Conservation (phyloP, 2,113 vertebrate genomes). For the Spilogale gracilis region DNA sequence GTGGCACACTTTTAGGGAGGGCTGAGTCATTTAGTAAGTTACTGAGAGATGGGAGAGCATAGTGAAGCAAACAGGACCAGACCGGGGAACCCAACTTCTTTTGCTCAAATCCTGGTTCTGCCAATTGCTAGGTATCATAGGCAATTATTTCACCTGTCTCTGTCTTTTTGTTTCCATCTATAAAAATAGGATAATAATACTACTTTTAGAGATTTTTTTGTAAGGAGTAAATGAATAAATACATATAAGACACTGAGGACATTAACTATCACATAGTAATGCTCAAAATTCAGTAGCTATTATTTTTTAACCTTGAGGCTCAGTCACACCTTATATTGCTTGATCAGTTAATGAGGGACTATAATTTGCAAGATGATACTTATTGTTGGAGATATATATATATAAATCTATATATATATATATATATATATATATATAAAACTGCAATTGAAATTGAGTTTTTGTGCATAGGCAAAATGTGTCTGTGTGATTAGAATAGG, state of each 20-base stretch:
- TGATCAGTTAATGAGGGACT: background rate
- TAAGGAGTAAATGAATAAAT: background rate
- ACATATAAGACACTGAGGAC: background rate
- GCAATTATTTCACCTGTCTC: background rate
- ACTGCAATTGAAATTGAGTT: background rate
- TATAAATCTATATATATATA: background rate
- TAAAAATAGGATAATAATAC: background rate
- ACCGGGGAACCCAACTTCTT: background rate
- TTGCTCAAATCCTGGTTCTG: background rate
- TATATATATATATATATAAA: background rate
- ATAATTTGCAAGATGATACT: background rate
- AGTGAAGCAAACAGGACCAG: background rate
- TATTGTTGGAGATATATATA: background rate
- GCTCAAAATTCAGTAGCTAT: background rate
- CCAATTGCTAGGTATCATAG: background rate
- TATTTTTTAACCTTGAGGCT: conserved; percentile 1
- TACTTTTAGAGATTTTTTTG: background rate
- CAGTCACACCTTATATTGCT: background rate
- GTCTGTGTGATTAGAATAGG: background rate
- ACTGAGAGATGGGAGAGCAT: background rate
- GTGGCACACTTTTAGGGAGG: background rate
- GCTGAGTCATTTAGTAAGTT: background rate
- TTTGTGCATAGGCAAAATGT: background rate
- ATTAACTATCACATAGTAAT: background rate
- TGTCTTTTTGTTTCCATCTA: background rate